These are phyloP conservation scores for Cyrtodaria siliqua DNA, from an alignment of 2,888 invertebrate species.

Conservation along the genomic window DNA sequence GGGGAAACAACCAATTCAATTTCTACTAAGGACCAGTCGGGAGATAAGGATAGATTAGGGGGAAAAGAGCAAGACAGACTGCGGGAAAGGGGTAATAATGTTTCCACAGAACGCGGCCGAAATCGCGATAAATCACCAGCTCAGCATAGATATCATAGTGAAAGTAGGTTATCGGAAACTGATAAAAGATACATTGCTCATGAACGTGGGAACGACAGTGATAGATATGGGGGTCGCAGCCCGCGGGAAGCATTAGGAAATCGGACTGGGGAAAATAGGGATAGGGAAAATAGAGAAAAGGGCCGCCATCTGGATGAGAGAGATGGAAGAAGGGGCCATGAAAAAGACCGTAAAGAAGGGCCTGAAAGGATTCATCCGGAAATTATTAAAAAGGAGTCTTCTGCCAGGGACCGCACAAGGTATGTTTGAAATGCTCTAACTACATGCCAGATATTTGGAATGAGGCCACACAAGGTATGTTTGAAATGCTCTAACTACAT, in stretches of 20 bases:
- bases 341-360: conserved; percentile 53
- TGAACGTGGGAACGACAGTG: conserved; percentile 67
- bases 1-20: conserved; percentile 31
- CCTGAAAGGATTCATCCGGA: conserved; percentile 49
- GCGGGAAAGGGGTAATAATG: conserved; percentile 72
- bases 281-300: conserved; percentile 58
- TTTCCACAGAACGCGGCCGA: conserved; percentile 69
- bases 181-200: conserved; percentile 72
- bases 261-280: conserved; percentile 54
- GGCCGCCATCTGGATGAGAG: conserved; percentile 62
- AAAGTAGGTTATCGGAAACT: conserved; percentile 76
- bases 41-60: conserved; percentile 44
- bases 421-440: no score
- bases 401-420: conserved; percentile 49
- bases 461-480: no score
- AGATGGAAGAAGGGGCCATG: conserved; percentile 35
- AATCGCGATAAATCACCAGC: conserved; percentile 76
- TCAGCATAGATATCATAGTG: conserved; percentile 76
- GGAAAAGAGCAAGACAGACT: conserved; percentile 67
- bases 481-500: no score
- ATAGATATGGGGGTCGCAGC: conserved; percentile 64
- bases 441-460: no score
- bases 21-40: conserved; percentile 21
- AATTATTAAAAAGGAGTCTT: conserved; percentile 61
- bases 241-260: conserved; percentile 59